Conservation (phyloP, 1,140 invertebrate species). For the Phocides pigmalion region DNA sequence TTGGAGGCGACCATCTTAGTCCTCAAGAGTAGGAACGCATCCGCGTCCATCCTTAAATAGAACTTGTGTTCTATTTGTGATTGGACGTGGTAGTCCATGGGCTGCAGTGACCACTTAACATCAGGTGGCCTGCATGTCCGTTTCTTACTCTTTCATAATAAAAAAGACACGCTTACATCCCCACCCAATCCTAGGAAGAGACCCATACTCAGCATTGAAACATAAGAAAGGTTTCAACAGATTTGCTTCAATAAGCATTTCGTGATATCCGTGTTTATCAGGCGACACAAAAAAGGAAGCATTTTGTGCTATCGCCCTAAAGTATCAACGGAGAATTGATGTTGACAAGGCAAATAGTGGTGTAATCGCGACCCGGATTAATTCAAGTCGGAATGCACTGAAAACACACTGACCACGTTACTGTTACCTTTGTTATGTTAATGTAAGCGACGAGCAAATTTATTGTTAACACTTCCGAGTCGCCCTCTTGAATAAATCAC, state of each 20-base stretch:
- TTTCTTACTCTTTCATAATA: no score
- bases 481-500: conserved; percentile 28
- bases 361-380: conserved; percentile 40
- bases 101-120: no score
- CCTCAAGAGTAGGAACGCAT: no score
- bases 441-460: conserved; percentile 15
- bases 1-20: no score
- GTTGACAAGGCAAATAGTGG: conserved; percentile 49
- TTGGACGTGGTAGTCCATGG: no score
- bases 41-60: no score
- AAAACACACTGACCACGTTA: conserved; percentile 25
- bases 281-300: background rate
- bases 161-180: no score
- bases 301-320: background rate
- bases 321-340: conserved; percentile 43
- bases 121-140: no score
- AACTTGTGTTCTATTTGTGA: no score
- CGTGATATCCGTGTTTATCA: background rate
- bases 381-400: conserved; percentile 31
- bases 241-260: background rate
- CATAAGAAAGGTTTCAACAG: no score
- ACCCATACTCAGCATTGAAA: no score
- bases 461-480: conserved; percentile 13
- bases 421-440: conserved; percentile 27
- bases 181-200: no score